Evolutionary conservation across 2,797 vertebrate genomes (phyloP).

Genomic region (Pelodytes ibericus): DNA sequence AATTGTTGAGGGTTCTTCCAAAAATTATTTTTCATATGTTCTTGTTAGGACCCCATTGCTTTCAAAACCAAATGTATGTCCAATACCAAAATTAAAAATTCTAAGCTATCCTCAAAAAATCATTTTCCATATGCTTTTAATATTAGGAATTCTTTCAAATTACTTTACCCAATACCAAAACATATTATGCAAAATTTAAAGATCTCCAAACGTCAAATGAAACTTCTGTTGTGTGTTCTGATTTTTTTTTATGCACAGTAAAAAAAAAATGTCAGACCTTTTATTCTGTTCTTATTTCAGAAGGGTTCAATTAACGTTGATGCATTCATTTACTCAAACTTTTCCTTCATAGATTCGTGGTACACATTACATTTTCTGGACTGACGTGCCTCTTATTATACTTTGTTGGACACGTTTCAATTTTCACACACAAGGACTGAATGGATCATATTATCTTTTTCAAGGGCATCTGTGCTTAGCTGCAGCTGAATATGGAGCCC

Average conservation of each 20-base stretch:
- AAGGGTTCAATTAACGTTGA: background rate
- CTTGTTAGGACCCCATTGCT: no score
- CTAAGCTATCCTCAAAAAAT: background rate
- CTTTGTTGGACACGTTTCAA: constrained; percentile 77
- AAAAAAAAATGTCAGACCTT: no score
- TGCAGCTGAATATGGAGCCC: constrained; percentile 79
- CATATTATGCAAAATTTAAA: background rate
- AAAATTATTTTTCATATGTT: background rate
- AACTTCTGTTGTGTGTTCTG: background rate
- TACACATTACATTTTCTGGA: constrained; percentile 18
- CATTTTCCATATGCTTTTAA: background rate
- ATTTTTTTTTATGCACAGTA: no score
- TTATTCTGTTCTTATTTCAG: constrained; percentile 45
- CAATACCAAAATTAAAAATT: background rate
- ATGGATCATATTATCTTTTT: constrained; percentile 75
- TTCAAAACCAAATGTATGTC: no score
- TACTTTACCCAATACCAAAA: background rate
- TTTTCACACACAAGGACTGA: constrained; percentile 74
- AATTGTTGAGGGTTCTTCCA: no score
- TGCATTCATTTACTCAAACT: background rate
- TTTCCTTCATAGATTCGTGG: background rate
- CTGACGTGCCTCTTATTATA: constrained; percentile 45
- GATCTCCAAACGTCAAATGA: no score
- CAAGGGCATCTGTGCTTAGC: constrained; percentile 90
- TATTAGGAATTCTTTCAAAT: background rate